phyloP scores from a whole-genome alignment of 1,140 invertebrate genomes.

The Anagrus nilaparvatae region DNA sequence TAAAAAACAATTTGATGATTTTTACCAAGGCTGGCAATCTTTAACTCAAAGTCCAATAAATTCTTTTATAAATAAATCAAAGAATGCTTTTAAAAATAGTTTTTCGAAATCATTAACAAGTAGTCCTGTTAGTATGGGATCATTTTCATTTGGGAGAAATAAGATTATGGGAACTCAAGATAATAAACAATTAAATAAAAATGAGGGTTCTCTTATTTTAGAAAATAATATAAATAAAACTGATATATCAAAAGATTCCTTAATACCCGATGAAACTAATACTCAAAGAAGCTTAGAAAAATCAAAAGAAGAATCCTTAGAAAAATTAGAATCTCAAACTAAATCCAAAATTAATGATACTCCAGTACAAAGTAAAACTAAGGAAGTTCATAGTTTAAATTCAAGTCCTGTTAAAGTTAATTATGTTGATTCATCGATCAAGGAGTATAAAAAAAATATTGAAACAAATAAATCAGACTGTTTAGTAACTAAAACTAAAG shows the following conservation, averaged over 20 bases:
- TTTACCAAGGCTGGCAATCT: conserved; percentile 22
- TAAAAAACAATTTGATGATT: conserved; percentile 13
- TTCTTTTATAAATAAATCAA: conserved; percentile 25
- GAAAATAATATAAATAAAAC: no score
- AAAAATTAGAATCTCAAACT: conserved; percentile 9
- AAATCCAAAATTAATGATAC: conserved; percentile 4
- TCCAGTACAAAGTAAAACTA: conserved; percentile 16
- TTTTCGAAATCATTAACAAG: conserved; percentile 28
- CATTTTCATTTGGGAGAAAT: conserved; percentile 18
- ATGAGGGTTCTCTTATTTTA: neutral
- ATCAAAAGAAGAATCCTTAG: neutral
- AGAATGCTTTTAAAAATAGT: conserved; percentile 23
- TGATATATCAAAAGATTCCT: conserved; percentile 10
- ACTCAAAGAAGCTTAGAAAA: conserved; percentile 1
- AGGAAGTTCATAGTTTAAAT: conserved; percentile 20
- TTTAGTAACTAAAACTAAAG: conserved; percentile 21
- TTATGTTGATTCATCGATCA: conserved; percentile 7
- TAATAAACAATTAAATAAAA: neutral
- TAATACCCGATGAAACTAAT: neutral
- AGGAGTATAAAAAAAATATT: conserved; percentile 15
- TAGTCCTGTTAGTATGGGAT: conserved; percentile 26
- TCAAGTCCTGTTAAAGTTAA: conserved; percentile 25
- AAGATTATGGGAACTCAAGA: neutral
- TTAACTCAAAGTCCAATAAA: conserved; percentile 26
- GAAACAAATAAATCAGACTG: conserved; percentile 7